Percentiles rank a stretch among this genome's conserved stretches.
Evolutionary conservation across 2,113 vertebrate genomes (phyloP).

Genomic region (Aythya baeri): DNA sequence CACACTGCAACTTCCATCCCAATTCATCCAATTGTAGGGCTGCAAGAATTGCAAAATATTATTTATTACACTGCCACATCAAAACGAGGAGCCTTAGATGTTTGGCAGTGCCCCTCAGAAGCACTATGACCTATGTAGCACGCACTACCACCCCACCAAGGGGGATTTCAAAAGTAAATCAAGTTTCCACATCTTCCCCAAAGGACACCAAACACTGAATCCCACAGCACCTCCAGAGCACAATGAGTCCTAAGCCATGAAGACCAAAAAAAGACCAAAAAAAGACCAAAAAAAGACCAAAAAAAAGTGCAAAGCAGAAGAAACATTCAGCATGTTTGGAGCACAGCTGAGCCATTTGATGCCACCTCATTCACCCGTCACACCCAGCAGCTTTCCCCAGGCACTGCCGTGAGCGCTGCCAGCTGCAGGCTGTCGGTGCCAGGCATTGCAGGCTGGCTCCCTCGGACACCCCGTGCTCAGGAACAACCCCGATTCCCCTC

Average conservation of each 20-base stretch:
- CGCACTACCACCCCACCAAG: rapidly evolving
- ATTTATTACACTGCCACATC: too few relatives aligned
- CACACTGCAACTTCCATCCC: background rate
- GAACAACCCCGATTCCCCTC: rapidly evolving
- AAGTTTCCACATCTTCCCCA: background rate
- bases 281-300: too few relatives aligned
- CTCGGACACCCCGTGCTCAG: rapidly evolving
- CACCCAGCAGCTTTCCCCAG: background rate
- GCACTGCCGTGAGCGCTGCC: rapidly evolving
- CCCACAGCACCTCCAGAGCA: background rate
- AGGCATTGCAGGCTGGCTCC: rapidly evolving
- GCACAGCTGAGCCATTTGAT: rapidly evolving
- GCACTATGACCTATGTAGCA: too few relatives aligned
- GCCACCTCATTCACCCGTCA: background rate
- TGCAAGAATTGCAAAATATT: background rate
- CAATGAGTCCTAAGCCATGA: background rate
- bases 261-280: too few relatives aligned
- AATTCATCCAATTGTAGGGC: background rate
- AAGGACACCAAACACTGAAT: background rate
- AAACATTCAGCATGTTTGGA: rapidly evolving
- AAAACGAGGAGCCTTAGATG: too few relatives aligned
- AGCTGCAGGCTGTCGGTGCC: background rate
- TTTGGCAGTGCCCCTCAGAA: background rate
- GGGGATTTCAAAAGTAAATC: rapidly evolving
- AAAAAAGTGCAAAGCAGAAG: background rate